These are phyloP conservation scores for Embiotoca jacksoni DNA, from an alignment of 2,113 vertebrate genomes.

Conservation along the genomic window DNA sequence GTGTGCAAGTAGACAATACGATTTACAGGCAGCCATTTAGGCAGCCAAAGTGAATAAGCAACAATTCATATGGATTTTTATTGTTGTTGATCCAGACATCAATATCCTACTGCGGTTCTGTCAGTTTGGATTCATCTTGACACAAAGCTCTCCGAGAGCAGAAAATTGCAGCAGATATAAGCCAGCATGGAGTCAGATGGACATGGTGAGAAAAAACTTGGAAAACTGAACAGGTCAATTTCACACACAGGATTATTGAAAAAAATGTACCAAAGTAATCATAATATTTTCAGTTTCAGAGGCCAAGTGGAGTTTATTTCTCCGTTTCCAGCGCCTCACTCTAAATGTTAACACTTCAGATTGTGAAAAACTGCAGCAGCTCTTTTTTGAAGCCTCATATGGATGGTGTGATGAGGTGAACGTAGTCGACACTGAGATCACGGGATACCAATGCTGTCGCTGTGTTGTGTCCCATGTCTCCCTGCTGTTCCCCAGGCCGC, in stretches of 20 bases:
- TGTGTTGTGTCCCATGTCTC: conserved; percentile 53
- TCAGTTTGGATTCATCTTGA: conserved; percentile 58
- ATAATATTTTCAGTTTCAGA: conserved; percentile 12
- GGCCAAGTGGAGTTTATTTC: conserved; percentile 11
- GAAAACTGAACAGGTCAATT: conserved; percentile 42
- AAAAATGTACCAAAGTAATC: conserved; percentile 21
- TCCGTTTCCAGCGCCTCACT: not conserved
- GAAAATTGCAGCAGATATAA: conserved; percentile 39
- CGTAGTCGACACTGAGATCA: conserved; percentile 46
- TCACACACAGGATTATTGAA: conserved; percentile 47
- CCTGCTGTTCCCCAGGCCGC: conserved; percentile 40
- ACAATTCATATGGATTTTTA: conserved; percentile 58
- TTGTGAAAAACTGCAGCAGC: conserved; percentile 3
- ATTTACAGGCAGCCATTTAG: conserved; percentile 32
- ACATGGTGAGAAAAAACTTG: conserved; percentile 40
- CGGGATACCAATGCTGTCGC: conserved; percentile 41
- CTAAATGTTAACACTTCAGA: not conserved
- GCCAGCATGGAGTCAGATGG: conserved; percentile 43
- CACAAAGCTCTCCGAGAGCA: conserved; percentile 37
- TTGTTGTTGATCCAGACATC: conserved; percentile 70
- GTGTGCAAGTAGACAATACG: conserved; percentile 7
- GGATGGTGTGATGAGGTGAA: conserved; percentile 25
- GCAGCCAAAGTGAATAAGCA: conserved; percentile 30
- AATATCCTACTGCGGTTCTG: conserved; percentile 51
- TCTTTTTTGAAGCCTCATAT: conserved; percentile 10